Evolutionary conservation across 2,888 invertebrate genomes (phyloP).

Genomic region (Eristalinus aeneus): DNA sequence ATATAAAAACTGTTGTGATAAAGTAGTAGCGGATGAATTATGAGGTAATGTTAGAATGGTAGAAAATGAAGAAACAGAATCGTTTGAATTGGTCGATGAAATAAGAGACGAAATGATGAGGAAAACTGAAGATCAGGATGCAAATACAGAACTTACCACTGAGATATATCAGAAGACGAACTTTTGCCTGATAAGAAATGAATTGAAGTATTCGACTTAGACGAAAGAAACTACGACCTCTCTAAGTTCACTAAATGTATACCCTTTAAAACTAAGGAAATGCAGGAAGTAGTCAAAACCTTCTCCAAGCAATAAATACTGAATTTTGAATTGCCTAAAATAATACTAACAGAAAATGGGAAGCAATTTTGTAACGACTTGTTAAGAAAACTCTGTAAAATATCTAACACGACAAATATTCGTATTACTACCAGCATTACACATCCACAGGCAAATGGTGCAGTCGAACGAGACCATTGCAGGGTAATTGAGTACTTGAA

Average conservation of each 20-base stretch:
- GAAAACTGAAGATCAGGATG: too few relatives aligned
- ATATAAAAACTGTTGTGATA: too few relatives aligned
- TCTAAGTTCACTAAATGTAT: too few relatives aligned
- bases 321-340: neutral
- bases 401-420: constrained; percentile 5
- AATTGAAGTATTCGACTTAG: neutral
- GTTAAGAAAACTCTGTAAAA: neutral
- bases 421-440: neutral
- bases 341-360: neutral
- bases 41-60: too few relatives aligned
- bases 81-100: too few relatives aligned
- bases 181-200: neutral
- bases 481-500: constrained; percentile 6
- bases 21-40: too few relatives aligned
- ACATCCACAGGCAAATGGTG: neutral
- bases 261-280: constrained; percentile 4
- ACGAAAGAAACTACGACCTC: neutral
- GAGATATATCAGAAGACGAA: neutral
- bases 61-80: too few relatives aligned
- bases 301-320: constrained; percentile 4
- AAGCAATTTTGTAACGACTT: constrained; percentile 8
- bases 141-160: too few relatives aligned
- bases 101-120: too few relatives aligned
- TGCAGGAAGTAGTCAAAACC: neutral
- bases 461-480: neutral